These are phyloP conservation scores for Trididemnum miniatum DNA, from an alignment of 23 tunicate species.

Conservation along the genomic window DNA sequence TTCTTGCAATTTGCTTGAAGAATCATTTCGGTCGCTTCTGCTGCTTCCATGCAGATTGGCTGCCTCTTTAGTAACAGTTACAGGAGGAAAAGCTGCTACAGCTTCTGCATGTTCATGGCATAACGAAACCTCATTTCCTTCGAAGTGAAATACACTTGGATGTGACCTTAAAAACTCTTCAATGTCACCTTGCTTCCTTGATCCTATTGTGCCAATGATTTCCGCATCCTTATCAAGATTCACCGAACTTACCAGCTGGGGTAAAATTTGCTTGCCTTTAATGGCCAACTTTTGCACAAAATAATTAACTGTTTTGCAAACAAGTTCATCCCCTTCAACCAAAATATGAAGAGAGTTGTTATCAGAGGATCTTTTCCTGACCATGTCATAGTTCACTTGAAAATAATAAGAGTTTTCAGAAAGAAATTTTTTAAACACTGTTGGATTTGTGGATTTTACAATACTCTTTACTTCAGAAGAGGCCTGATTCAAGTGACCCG, in stretches of 20 bases:
- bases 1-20: no score
- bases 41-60: no score
- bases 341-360: not conserved
- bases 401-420: slow-evolving; percentile 1
- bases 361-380: not conserved
- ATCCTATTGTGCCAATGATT: slow-evolving; percentile 26
- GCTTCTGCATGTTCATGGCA: not conserved
- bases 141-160: slow-evolving; percentile 3
- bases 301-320: not conserved
- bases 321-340: slow-evolving; percentile 4
- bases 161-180: not conserved
- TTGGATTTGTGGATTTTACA: slow-evolving; percentile 21
- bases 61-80: no score
- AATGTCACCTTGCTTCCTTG: slow-evolving; percentile 2
- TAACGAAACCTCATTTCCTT: not conserved
- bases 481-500: slow-evolving; percentile 30
- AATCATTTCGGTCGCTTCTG: no score
- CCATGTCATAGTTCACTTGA: not conserved
- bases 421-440: slow-evolving; percentile 1
- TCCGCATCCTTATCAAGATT: slow-evolving; percentile 1
- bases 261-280: not conserved
- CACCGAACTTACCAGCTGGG: slow-evolving; percentile 1
- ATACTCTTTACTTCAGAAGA: not conserved
- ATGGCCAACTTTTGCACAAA: not conserved
- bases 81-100: no score